These are phyloP conservation scores for Sisor rabdophorus DNA, from an alignment of 2,113 vertebrate species.

Conservation along the genomic window DNA sequence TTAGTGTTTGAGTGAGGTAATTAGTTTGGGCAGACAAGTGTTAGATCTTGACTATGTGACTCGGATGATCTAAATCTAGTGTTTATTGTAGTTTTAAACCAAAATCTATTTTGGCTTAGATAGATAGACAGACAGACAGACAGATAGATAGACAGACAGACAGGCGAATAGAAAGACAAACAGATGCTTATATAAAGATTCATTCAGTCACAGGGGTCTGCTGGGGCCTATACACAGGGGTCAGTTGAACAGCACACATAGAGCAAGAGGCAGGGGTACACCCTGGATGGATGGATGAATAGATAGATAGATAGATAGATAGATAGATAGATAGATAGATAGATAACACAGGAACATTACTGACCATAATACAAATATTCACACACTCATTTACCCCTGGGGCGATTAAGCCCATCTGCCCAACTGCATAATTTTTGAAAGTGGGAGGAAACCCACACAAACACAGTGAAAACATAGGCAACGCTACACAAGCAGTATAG, in stretches of 20 bases:
- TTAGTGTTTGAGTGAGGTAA: conserved; percentile 38
- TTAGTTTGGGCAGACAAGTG: conserved; percentile 35
- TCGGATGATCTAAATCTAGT: conserved; percentile 15
- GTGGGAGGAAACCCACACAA: not conserved
- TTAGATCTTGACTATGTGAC: conserved; percentile 35
- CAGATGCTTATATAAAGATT: too few relatives aligned
- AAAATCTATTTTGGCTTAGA: too few relatives aligned
- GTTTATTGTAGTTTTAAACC: not conserved
- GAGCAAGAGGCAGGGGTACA: too few relatives aligned
- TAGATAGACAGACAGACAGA: not conserved
- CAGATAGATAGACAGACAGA: too few relatives aligned
- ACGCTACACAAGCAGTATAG: not conserved
- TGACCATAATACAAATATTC: not conserved
- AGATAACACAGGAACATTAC: not conserved
- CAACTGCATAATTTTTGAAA: not conserved
- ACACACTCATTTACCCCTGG: not conserved
- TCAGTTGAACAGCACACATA: too few relatives aligned
- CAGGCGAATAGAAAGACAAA: too few relatives aligned
- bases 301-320: too few relatives aligned
- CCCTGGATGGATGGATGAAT: too few relatives aligned
- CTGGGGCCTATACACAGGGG: too few relatives aligned
- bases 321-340: too few relatives aligned
- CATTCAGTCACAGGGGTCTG: too few relatives aligned
- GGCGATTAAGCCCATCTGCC: conserved; percentile 5
- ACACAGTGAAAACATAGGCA: not conserved